Base-by-base conservation (phyloP, 1,140 invertebrate species). In the Cotesia typhae region DNA sequence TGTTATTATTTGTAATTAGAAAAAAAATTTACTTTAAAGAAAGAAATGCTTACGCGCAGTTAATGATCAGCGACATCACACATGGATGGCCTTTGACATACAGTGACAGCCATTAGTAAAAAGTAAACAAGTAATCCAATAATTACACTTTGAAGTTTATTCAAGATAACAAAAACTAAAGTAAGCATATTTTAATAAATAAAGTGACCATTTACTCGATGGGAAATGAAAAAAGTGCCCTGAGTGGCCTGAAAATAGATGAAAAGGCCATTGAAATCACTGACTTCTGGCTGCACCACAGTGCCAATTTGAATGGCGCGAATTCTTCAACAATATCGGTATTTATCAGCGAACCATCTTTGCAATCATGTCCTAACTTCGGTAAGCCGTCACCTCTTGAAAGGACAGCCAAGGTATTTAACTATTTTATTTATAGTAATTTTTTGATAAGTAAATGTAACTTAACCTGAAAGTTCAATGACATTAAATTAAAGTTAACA, bases 281-380 rank as follows among this genome's bases (percentile, higher is more conserved):
- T 36, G 92, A 94, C 78, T 94, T 92, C 82, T 95, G 92, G 92
- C 87, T 90, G 17, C 91, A 93, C 74, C 91, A 93, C 85, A 89
- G 90, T 73, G 92, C 92, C 0, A 90, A 83, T 57, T 87, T 92
- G 12, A 87, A 87, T 41, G 88, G 80, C 4, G 88, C 80, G 79
- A 89, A 82, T 87, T 84, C 79, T 76, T 88, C 90, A 75, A 90
- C 88, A 80, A 84, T 94, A 1, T 93, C 93, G 3, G 88, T 94
- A 37, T 94, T 94, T 81, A 90, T 92, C 76, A 91, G 92, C 57
- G 90, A 93, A 83, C 82, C 88, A 7, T 84, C 82, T n/a, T 75
- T 84, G 78, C 90, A 78, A 85, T 91, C 73, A 78, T 88, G 78
- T 87, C 90, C 64, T 81, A 92, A 57, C 82, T 93, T 79, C 90